Conservation (phyloP, 2,888 invertebrate genomes). For the Rhamnusium bicolor region DNA sequence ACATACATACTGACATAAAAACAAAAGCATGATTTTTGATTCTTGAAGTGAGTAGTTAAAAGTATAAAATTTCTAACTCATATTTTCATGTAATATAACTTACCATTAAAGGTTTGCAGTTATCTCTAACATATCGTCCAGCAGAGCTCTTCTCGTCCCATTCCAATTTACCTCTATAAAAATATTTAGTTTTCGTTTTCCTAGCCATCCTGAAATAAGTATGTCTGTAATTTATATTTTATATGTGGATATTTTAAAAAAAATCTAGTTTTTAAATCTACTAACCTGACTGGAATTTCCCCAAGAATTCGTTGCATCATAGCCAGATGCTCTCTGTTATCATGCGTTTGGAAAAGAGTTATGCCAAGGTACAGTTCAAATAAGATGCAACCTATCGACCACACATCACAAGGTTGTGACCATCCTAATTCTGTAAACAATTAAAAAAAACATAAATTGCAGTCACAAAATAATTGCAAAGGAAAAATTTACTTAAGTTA, state of each 20-base stretch:
- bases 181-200: slow-evolving; percentile 97
- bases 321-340: slow-evolving; percentile 99
- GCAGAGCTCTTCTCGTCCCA: slow-evolving; percentile 98
- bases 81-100: too few relatives aligned
- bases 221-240: slow-evolving; percentile 9
- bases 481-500: too few relatives aligned
- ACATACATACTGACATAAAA: too few relatives aligned
- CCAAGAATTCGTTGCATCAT: slow-evolving; percentile 99
- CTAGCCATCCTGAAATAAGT: slow-evolving; percentile 81
- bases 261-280: slow-evolving; percentile 41
- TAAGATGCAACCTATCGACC: slow-evolving; percentile 99
- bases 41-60: too few relatives aligned
- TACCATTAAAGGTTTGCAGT: slow-evolving; percentile 96
- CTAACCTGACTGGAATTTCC: slow-evolving; percentile 93
- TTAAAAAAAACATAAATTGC: background rate
- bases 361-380: slow-evolving; percentile 99
- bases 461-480: too few relatives aligned
- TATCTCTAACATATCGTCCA: slow-evolving; percentile 97
- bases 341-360: slow-evolving; percentile 99
- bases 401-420: slow-evolving; percentile 99
- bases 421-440: slow-evolving; percentile 96
- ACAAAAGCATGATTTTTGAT: too few relatives aligned
- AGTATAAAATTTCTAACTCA: too few relatives aligned
- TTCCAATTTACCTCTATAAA: slow-evolving; percentile 96
- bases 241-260: background rate